Evolutionary conservation across 2,113 vertebrate genomes (phyloP).

Genomic region (Ctenomys sociabilis): DNA sequence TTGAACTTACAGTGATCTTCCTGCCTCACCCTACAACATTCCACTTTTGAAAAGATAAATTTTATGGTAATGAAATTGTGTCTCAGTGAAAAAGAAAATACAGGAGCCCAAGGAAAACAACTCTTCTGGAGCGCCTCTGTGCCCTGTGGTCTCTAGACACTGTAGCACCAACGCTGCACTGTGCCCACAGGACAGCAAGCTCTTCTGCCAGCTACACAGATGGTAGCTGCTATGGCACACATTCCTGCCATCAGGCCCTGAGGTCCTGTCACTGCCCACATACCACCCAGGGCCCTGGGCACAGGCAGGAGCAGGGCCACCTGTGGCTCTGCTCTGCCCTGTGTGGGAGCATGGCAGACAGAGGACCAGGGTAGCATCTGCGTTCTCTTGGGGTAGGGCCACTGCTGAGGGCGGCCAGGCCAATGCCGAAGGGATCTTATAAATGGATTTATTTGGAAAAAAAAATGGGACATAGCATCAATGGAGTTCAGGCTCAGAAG

Average conservation of each 20-base stretch:
- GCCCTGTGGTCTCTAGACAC: neutral
- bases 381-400: neutral
- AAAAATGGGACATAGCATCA: too few species aligned
- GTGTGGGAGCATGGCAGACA: neutral
- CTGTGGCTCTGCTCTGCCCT: neutral
- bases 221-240: too few species aligned
- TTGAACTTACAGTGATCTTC: neutral
- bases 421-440: neutral
- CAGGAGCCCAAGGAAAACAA: neutral
- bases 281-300: neutral
- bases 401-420: neutral
- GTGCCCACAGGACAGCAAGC: neutral
- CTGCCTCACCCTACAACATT: neutral
- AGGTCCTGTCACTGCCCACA: neutral
- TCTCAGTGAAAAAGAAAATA: neutral
- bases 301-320: neutral
- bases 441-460: neutral
- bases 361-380: neutral
- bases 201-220: neutral
- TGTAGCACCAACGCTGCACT: too few species aligned
- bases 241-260: neutral
- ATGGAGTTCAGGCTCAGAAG: neutral
- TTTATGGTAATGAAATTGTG: neutral
- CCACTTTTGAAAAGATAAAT: neutral
- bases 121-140: too few species aligned